Evolutionary conservation across 2,113 vertebrate genomes (phyloP).

Genomic region (Nannobrachium achirus): DNA sequence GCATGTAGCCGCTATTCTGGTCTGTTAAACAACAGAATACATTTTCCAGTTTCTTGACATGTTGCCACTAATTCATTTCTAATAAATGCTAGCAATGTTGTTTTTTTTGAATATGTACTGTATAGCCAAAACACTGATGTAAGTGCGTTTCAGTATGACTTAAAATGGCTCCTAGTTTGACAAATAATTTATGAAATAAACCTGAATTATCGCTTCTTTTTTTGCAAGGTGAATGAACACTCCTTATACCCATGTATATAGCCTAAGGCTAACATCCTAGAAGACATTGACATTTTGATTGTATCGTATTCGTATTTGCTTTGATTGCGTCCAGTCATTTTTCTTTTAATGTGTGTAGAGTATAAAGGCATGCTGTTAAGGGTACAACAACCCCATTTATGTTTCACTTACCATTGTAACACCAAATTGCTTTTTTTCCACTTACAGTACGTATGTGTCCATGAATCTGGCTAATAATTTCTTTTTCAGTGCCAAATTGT

Average conservation of each 20-base stretch:
- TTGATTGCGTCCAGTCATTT: constrained; percentile 9
- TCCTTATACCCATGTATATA: constrained; percentile 29
- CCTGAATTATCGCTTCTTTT: background rate
- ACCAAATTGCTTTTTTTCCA: constrained; percentile 24
- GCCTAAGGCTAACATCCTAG: constrained; percentile 28
- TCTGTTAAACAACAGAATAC: too few species aligned
- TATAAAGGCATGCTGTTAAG: constrained; percentile 56
- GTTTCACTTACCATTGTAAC: constrained; percentile 30
- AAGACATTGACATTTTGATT: constrained; percentile 60
- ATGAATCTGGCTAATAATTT: constrained; percentile 7
- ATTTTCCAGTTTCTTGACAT: too few species aligned
- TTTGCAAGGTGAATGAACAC: constrained; percentile 17
- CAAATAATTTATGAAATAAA: background rate
- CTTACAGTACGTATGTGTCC: constrained; percentile 15
- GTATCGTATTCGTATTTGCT: constrained; percentile 53
- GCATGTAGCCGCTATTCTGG: too few species aligned
- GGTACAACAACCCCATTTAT: constrained; percentile 35
- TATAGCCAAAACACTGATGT: too few species aligned
- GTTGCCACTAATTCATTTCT: too few species aligned
- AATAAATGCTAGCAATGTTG: too few species aligned
- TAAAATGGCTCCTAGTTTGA: background rate
- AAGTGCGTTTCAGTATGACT: background rate
- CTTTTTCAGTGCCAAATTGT: constrained; percentile 19
- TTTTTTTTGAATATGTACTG: too few species aligned
- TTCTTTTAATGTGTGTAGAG: background rate